Percentiles rank a stretch among this genome's conserved stretches.
phyloP scores from a whole-genome alignment of 2,797 vertebrate species.

The Huso huso region DNA sequence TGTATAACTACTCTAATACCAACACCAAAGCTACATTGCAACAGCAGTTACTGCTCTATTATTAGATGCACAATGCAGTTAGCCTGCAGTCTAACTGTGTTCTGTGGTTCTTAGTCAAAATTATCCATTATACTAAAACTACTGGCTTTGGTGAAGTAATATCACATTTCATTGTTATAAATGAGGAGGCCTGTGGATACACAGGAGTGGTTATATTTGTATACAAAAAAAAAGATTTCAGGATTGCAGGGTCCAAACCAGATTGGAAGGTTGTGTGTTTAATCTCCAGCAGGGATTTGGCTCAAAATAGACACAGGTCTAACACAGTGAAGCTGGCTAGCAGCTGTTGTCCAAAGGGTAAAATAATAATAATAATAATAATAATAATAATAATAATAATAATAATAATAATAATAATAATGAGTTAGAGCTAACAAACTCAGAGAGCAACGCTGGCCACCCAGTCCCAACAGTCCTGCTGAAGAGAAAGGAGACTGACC shows the following conservation, averaged over 20 bases:
- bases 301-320: not conserved
- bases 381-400: too few species aligned
- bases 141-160: too few species aligned
- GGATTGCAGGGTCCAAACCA: not conserved
- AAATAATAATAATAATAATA: not conserved
- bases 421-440: not conserved
- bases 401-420: not conserved
- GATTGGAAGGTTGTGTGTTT: not conserved
- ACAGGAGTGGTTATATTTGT: not conserved
- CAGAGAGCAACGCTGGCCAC: not conserved
- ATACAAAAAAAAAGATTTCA: not conserved
- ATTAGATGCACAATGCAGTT: too few species aligned
- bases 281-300: not conserved
- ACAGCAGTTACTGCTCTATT: too few species aligned
- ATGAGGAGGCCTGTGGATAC: too few species aligned
- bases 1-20: too few species aligned
- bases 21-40: too few species aligned
- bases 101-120: too few species aligned
- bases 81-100: too few species aligned
- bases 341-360: not conserved
- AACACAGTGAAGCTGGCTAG: not conserved
- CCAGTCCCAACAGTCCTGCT: not conserved
- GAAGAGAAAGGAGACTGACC: not conserved
- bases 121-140: too few species aligned
- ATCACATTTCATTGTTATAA: too few species aligned